A percentile compares a stretch with the other conserved stretches of the same genome.
These are phyloP conservation scores for Nowickia ferox DNA, from an alignment of 2,888 invertebrate genomes.

Conservation along the genomic window DNA sequence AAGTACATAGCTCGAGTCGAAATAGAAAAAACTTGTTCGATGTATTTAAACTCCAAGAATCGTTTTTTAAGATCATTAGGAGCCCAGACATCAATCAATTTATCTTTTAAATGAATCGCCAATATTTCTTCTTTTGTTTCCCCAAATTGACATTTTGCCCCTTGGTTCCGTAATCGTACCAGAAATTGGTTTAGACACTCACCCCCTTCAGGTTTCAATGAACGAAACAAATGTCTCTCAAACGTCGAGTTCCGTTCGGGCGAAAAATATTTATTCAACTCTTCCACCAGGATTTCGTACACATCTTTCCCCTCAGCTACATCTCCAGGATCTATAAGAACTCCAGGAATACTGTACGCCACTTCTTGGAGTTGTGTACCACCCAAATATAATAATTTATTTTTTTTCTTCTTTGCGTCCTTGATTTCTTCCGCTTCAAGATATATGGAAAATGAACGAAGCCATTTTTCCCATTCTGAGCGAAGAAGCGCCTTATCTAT, in stretches of 20 bases:
- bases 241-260: constrained; percentile 62
- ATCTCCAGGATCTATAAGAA: too few relatives aligned
- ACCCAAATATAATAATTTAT: constrained; percentile 64
- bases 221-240: constrained; percentile 71
- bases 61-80: constrained; percentile 63
- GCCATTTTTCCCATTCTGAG: constrained; percentile 66
- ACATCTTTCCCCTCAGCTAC: too few relatives aligned
- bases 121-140: constrained; percentile 63
- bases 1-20: too few relatives aligned
- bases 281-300: too few relatives aligned
- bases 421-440: constrained; percentile 62
- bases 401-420: constrained; percentile 53
- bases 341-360: constrained; percentile 17
- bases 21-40: too few relatives aligned
- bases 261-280: too few relatives aligned
- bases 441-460: constrained; percentile 46
- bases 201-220: constrained; percentile 74
- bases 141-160: constrained; percentile 65
- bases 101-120: constrained; percentile 59
- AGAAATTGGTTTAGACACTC: constrained; percentile 78
- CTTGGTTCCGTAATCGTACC: constrained; percentile 71
- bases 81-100: constrained; percentile 66
- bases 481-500: constrained; percentile 47
- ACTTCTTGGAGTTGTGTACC: constrained; percentile 64
- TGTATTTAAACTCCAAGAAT: constrained; percentile 61